Evolutionary conservation across 2,113 vertebrate genomes (phyloP), one percentile per base, ranked within the genome.

Genomic region (Phalacrocorax aristotelis): DNA sequence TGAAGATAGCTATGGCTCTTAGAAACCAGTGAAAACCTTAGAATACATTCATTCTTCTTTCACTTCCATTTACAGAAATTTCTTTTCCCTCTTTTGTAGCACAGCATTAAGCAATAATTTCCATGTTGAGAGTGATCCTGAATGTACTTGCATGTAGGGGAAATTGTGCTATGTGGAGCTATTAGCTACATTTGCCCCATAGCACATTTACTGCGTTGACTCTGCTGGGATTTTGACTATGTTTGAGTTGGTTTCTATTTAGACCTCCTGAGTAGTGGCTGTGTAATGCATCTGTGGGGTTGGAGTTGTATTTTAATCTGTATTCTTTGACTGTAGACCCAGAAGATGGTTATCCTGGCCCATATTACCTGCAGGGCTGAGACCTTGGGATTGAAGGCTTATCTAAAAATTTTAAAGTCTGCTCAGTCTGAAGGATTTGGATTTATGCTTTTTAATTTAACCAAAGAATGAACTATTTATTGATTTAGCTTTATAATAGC

Each of bases 371-470:
- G 58, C 51, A 65, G 81, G 91, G 34, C 30, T 90, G 62, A 85
- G 32, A 68, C 38, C 19, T 93, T 74, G 34, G 15, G 29, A 61
- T 7, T 83, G 81, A 70, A 76, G 34, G 40, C 19, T 95, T 95
- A 44, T 87, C 74, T 76, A 87, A 58, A 8, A 42, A 42, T 62
- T 84, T 83, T 66, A n/a, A 87, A 95, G 58, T 62, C 70, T 70
- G 7, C 32, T 66, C 21, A 46, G 36, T 58, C 58, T 13, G n/a
- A 82, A 72, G 61, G 46, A 71, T 93, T 94, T 84, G 61, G 78
- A 91, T 93, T 92, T 94, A 80, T 90, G 74, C 29, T 40, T 91
- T 96, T 95, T 94, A 78, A 92, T 95, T 96, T 87, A 95, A 52
- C n/a, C 22, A 87, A 69, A 87, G 40, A 72, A 90, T 76, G 58